Base-by-base conservation (phyloP, 2,797 vertebrate genomes). In the Channallabes apus region DNA sequence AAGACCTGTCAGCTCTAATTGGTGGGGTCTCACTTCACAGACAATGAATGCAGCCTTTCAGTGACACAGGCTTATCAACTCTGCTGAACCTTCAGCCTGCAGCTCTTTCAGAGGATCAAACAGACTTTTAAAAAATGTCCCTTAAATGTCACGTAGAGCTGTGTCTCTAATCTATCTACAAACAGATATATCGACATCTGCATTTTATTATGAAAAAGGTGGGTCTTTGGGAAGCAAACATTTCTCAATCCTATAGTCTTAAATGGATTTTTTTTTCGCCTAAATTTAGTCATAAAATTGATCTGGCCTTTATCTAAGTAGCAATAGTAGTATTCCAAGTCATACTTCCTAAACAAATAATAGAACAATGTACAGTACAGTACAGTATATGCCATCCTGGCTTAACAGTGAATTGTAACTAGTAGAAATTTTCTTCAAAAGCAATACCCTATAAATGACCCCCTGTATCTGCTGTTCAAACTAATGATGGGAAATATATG, bases 1-100 rank as follows among this genome's bases (percentile, higher is more conserved):
- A 71, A 62, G 72, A 81, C 69, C 54, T 81, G 76, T 83, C 76
- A 64, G 62, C 27, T 75, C 76, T 88, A 88, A 86, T 61, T 87
- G 61, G 67, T 58, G 67, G 72, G 18, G 15, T 86, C 82, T 41
- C 51, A 80, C 15, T 29, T 32, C n/a, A 32, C 41, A 51, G 79
- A 64, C 32, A 79, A 22, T 8, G 32, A 38, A 22, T 15, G 32
- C 22, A 41, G 35, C 58, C 59, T 41, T 62, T 62, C 38, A 62
- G 2, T 79, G 58, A 32, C 54, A 59, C 27, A 20, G 58, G 35
- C 58, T 41, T 22, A 64, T 80, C 77, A 62, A 24, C 32, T 65
- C 56, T 24, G 56, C 3, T 64, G 14, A 46, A 11, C 3, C 17
- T 64, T 65, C 24, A 80, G n/a, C 35, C 22, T 64, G 22, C 6